Percentiles rank a stretch among this genome's conserved stretches.
Evolutionary conservation across 1,140 invertebrate genomes (phyloP).

Genomic region (Mycetomoellerius zeteki): DNA sequence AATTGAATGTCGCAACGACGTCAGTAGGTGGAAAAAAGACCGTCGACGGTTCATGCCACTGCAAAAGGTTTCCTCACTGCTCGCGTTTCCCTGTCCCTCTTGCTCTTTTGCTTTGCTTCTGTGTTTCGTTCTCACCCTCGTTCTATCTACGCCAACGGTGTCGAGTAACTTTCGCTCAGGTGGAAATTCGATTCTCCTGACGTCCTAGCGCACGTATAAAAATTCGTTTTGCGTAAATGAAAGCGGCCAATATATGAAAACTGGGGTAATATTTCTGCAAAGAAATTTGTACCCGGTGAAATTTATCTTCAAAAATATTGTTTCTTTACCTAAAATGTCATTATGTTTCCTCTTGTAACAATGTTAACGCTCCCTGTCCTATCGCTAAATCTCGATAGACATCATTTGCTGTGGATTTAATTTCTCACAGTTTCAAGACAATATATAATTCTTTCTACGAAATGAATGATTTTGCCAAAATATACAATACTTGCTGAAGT

Average conservation of each 20-base stretch:
- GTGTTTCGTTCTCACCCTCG: slow-evolving; percentile 37
- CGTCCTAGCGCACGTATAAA: slow-evolving; percentile 40
- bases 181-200: slow-evolving; percentile 68
- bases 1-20: slow-evolving; percentile 69
- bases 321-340: not conserved
- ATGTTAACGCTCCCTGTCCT: not conserved
- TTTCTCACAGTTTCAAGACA: not conserved
- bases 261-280: slow-evolving; percentile 33
- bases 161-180: slow-evolving; percentile 69
- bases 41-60: not conserved
- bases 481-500: too few relatives aligned
- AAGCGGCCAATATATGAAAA: slow-evolving; percentile 8
- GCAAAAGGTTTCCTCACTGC: slow-evolving; percentile 49
- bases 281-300: slow-evolving; percentile 25
- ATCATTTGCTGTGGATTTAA: too few relatives aligned
- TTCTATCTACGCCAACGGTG: slow-evolving; percentile 36
- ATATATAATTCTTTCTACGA: too few relatives aligned
- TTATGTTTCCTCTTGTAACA: not conserved
- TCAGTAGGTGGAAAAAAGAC: slow-evolving; percentile 62
- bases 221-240: slow-evolving; percentile 53
- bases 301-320: slow-evolving; percentile 21
- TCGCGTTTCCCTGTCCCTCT: slow-evolving; percentile 28
- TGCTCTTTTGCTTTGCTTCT: slow-evolving; percentile 8
- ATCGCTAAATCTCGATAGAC: not conserved
- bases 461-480: too few relatives aligned